Evolutionary conservation across 2,113 vertebrate species (phyloP).

Genomic region (Nesogale talazaci): DNA sequence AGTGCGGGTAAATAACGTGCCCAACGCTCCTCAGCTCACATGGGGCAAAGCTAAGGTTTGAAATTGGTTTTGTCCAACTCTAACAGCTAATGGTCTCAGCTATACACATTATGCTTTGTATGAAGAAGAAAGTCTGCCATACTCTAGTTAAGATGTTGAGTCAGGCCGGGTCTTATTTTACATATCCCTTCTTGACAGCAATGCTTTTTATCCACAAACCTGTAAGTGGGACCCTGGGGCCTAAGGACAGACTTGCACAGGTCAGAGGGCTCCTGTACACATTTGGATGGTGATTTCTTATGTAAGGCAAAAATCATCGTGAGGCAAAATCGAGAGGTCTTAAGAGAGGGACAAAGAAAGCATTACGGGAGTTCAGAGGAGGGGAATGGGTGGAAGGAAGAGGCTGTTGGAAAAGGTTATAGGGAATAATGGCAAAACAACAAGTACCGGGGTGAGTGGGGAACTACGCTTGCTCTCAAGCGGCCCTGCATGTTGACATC

Average conservation of each 20-base stretch:
- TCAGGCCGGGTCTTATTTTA: neutral
- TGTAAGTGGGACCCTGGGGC: neutral
- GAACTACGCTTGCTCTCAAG: neutral
- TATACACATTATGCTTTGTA: neutral
- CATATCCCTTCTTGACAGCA: neutral
- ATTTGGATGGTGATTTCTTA: constrained; percentile 2
- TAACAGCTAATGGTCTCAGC: neutral
- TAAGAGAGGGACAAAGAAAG: neutral
- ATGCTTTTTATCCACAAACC: neutral
- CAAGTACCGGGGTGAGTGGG: neutral
- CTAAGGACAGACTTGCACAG: neutral
- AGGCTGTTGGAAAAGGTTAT: neutral
- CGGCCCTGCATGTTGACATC: neutral
- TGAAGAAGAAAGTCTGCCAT: constrained; percentile 6
- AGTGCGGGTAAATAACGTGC: constrained; percentile 6
- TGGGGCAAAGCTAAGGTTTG: neutral
- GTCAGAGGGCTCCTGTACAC: neutral
- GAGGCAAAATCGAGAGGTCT: neutral
- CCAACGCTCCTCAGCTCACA: neutral
- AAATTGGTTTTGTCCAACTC: neutral
- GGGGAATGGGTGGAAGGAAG: neutral
- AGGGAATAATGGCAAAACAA: neutral
- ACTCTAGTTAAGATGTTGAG: neutral
- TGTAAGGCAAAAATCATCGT: neutral
- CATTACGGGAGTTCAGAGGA: neutral